phyloP scores from a whole-genome alignment of 2,888 invertebrate genomes.

The Dyspetes luteomarginatus region DNA sequence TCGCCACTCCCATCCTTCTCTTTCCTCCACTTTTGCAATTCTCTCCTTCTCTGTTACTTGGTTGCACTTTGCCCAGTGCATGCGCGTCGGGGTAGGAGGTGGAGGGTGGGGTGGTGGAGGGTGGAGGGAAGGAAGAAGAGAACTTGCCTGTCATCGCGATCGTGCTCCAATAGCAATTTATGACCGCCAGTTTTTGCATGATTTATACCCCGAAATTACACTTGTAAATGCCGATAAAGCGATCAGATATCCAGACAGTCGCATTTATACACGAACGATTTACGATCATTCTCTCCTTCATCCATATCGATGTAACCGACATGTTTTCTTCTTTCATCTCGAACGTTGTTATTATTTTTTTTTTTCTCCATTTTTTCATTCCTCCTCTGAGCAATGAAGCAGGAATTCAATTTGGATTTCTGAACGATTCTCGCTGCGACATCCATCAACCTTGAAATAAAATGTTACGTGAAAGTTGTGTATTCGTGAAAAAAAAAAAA shows the following conservation, averaged over 20 bases:
- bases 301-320: slow-evolving; percentile 34
- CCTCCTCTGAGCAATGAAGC: slow-evolving; percentile 12
- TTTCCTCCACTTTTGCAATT: slow-evolving; percentile 12
- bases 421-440: slow-evolving; percentile 10
- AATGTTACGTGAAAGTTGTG: no score
- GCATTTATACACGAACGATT: slow-evolving; percentile 55
- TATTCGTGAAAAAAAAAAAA: no score
- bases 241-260: slow-evolving; percentile 73
- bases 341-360: slow-evolving; percentile 4
- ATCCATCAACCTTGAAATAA: neutral
- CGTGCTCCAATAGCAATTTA: slow-evolving; percentile 66
- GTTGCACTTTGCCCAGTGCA: slow-evolving; percentile 18
- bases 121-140: slow-evolving; percentile 32
- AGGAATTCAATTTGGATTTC: slow-evolving; percentile 39
- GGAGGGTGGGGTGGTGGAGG: neutral
- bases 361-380: slow-evolving; percentile 14
- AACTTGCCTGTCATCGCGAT: slow-evolving; percentile 55
- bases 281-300: slow-evolving; percentile 58
- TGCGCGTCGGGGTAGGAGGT: slow-evolving; percentile 15
- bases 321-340: slow-evolving; percentile 50
- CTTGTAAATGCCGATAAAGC: slow-evolving; percentile 75
- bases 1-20: slow-evolving; percentile 17
- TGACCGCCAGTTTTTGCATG: slow-evolving; percentile 72
- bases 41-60: slow-evolving; percentile 23
- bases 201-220: slow-evolving; percentile 74